Conservation (phyloP, 2,113 vertebrate genomes). For the Sinocyclocheilus grahami region DNA sequence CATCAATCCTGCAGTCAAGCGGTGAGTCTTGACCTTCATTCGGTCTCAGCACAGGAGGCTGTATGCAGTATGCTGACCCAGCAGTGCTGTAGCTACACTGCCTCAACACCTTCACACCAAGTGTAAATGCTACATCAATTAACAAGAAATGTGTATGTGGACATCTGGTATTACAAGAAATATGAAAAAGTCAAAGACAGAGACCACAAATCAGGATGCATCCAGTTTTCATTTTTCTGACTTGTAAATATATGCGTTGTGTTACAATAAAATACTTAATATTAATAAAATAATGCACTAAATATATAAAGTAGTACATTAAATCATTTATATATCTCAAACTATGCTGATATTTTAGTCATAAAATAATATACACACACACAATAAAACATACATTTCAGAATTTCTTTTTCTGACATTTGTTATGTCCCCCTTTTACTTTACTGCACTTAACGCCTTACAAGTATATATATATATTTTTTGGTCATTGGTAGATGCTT, state of each 20-base stretch:
- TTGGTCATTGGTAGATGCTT: not conserved
- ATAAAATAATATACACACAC: not conserved
- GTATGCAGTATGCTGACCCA: not conserved
- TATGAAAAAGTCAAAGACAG: not conserved
- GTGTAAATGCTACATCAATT: not conserved
- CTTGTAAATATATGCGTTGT: not conserved
- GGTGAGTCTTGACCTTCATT: constrained; percentile 22
- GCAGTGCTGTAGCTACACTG: constrained; percentile 1
- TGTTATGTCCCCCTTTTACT: not conserved
- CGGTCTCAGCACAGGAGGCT: not conserved
- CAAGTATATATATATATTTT: too few relatives aligned
- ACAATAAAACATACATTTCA: not conserved
- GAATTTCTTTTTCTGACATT: not conserved
- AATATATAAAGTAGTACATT: too few relatives aligned
- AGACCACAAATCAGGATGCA: not conserved
- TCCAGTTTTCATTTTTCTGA: not conserved
- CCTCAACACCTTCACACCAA: not conserved
- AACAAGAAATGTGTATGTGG: not conserved
- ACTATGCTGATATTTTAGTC: too few relatives aligned
- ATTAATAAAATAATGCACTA: too few relatives aligned
- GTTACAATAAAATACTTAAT: too few relatives aligned
- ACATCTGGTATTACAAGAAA: not conserved
- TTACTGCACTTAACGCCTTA: too few relatives aligned
- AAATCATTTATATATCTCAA: too few relatives aligned
- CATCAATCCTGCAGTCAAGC: constrained; percentile 13